Evolutionary conservation across 2,113 vertebrate genomes (phyloP), one percentile per base, ranked within the genome.

Genomic region (Carassius auratus): DNA sequence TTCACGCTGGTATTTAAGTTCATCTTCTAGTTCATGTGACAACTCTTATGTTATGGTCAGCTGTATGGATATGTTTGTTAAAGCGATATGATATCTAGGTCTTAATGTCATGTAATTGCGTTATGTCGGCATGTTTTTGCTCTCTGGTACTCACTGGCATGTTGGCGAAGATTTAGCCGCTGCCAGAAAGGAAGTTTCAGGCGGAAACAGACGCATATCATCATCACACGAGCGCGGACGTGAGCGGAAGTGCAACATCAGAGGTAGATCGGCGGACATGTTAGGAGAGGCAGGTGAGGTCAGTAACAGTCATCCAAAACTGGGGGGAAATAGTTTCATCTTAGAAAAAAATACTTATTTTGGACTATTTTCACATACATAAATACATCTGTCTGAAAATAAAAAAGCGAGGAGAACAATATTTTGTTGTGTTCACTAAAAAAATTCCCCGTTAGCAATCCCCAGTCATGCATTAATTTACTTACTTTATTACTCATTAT

Each of bases 141-240:
- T 30, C 19, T 84, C 59, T 15, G 0, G 59, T 90, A 97, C 97
- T 97, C 94, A 97, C 97, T 91, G 97, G 97, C 97, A 98, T 97
- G 89, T 92, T 93, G 92, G 92, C 95, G 94, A 90, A 92, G 86
- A 92, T 90, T 88, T 88, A 95, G 94, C 95, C 93, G 94, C 94
- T 93, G 94, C 93, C 95, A 95, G 94, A 97, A 97, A 97, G 94
- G 96, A 95, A 91, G 92, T 85, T 86, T 84, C 23, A 8, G 89
- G 93, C 95, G 96, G 95, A 95, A 93, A 90, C 93, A 86, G 87
- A 50, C 84, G 19, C 66, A 64, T 95, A 90, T 95, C 96, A 96
- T 95, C 96, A 96, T 95, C 62, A 74, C 77, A 71, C 50, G 23
- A 74, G 79, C 89, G 74, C 89, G 91, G 87, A 74, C 68, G 4